Percentiles rank a stretch among this genome's conserved stretches.
These are phyloP conservation scores for Actenoides lindsayi DNA, from an alignment of 2,113 vertebrate genomes.

Conservation along the genomic window DNA sequence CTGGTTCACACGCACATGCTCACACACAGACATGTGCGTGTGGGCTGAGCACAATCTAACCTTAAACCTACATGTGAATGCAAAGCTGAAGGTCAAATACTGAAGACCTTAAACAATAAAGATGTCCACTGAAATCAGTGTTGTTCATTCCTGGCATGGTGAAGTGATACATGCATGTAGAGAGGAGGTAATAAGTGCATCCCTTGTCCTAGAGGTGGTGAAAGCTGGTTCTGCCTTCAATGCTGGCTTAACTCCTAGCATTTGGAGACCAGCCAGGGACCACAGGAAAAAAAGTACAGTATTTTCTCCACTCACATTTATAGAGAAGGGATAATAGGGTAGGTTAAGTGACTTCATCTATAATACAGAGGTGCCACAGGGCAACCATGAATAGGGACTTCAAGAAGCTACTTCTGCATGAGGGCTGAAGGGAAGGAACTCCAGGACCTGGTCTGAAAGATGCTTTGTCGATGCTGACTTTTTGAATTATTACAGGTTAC, in stretches of 20 bases:
- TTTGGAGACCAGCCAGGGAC: not conserved
- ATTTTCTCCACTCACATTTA: not conserved
- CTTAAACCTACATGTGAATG: not conserved
- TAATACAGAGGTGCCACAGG: not conserved
- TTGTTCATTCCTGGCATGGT: not conserved
- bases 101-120: not conserved
- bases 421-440: not conserved
- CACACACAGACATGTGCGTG: rapidly evolving
- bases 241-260: not conserved
- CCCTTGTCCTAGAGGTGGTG: not conserved
- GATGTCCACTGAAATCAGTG: not conserved
- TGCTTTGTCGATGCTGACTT: conserved; percentile 32
- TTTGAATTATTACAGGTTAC: not conserved
- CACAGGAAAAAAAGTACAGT: not conserved
- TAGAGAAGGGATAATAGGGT: not conserved
- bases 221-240: not conserved
- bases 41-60: not conserved
- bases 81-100: not conserved
- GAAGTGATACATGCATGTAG: not conserved
- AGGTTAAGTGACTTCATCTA: not conserved
- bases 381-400: not conserved
- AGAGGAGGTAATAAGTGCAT: not conserved
- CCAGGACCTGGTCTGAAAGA: not conserved
- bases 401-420: conserved; percentile 14
- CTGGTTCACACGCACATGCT: not conserved